phyloP scores from a whole-genome alignment of 2,888 invertebrate genomes.

The Cantharis lateralis region DNA sequence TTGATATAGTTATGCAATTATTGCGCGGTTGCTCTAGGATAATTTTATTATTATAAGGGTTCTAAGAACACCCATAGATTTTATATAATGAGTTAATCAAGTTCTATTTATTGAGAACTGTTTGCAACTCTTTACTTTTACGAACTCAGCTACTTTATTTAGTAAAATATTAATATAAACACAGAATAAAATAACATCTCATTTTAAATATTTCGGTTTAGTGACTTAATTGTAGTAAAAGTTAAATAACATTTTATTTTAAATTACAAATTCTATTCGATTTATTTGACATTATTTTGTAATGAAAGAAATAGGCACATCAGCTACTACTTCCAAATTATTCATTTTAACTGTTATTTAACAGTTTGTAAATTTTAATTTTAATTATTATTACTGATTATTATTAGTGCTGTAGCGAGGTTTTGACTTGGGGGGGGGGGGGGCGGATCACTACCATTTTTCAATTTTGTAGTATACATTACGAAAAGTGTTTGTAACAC shows the following conservation, averaged over 20 bases:
- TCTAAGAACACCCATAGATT: constrained; percentile 3
- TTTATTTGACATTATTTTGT: too few relatives aligned
- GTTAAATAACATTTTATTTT: too few relatives aligned
- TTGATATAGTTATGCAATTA: constrained; percentile 57
- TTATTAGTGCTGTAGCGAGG: too few relatives aligned
- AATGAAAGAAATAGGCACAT: too few relatives aligned
- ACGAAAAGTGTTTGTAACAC: too few relatives aligned
- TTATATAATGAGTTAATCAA: constrained; percentile 2
- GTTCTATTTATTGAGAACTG: not conserved
- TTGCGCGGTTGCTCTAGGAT: constrained; percentile 34
- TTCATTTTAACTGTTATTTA: too few relatives aligned
- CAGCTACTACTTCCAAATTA: too few relatives aligned
- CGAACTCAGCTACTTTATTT: not conserved
- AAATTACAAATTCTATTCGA: not conserved
- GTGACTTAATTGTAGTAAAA: not conserved
- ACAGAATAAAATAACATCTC: not conserved
- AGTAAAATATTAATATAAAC: not conserved
- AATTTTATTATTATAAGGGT: constrained; percentile 33
- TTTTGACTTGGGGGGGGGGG: too few relatives aligned
- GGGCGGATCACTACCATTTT: too few relatives aligned
- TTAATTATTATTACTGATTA: too few relatives aligned
- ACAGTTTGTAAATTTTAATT: too few relatives aligned
- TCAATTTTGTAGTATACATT: too few relatives aligned
- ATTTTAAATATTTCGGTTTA: not conserved
- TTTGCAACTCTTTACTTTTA: not conserved